Percentiles rank a stretch among this genome's conserved stretches.
Conservation (phyloP, 1,140 invertebrate genomes). For the Lordiphosa mommai region DNA sequence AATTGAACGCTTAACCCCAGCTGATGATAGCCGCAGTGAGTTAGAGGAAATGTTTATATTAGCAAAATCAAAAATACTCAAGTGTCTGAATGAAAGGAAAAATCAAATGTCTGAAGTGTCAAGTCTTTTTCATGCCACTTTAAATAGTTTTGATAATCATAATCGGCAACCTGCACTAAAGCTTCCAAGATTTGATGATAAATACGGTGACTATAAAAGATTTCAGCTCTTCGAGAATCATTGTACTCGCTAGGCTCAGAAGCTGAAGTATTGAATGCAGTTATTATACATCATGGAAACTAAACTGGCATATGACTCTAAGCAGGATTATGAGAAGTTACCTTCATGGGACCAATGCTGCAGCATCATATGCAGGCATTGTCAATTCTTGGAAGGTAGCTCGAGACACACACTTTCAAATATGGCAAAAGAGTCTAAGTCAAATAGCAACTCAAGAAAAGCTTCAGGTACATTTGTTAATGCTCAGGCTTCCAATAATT, state of each 20-base stretch:
- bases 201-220: not conserved
- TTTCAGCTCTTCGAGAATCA: not conserved
- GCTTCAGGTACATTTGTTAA: too few species aligned
- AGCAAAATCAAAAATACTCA: not conserved
- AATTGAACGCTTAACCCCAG: not conserved
- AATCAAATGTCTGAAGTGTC: not conserved
- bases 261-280: not conserved
- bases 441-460: too few species aligned
- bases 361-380: not conserved
- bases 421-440: too few species aligned
- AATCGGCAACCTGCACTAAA: not conserved
- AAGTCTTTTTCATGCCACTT: not conserved
- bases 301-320: conserved; percentile 1
- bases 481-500: too few species aligned
- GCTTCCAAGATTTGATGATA: not conserved
- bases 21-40: not conserved
- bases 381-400: not conserved
- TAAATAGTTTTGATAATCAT: not conserved
- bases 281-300: conserved; percentile 9
- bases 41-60: too few species aligned
- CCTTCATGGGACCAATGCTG: not conserved
- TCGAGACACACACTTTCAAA: too few species aligned
- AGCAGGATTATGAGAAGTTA: not conserved
- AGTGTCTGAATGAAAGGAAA: too few species aligned
- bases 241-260: not conserved